Percentiles rank a stretch among this genome's conserved stretches.
Evolutionary conservation across 1,140 invertebrate species (phyloP).

Genomic region (Heliconius congener): DNA sequence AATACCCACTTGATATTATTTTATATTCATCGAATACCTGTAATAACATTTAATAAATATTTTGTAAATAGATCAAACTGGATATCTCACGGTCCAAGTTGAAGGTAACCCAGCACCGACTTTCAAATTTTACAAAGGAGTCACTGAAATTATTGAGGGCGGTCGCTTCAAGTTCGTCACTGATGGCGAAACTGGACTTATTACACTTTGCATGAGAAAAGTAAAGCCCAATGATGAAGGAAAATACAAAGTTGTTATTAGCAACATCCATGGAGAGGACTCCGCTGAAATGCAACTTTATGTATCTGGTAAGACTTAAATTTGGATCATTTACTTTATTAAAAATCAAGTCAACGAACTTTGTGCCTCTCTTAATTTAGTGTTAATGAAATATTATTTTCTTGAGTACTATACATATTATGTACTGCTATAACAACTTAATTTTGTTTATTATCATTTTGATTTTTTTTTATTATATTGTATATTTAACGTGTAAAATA

Average conservation of each 20-base stretch:
- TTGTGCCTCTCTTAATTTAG: too few species aligned
- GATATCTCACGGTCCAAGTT: constrained; percentile 92
- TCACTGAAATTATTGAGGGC: constrained; percentile 94
- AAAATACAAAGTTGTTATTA: constrained; percentile 95
- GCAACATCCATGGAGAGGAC: constrained; percentile 96
- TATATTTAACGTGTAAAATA: constrained; percentile 38
- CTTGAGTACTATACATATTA: too few species aligned
- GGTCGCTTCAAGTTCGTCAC: constrained; percentile 96
- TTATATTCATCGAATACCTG: too few species aligned
- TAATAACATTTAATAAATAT: neutral
- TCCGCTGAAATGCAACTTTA: constrained; percentile 97
- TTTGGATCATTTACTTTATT: neutral
- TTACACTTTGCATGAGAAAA: constrained; percentile 97
- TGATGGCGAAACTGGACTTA: constrained; percentile 93
- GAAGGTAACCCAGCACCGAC: constrained; percentile 96
- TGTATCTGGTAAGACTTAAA: constrained; percentile 90
- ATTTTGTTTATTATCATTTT: too few species aligned
- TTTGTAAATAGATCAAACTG: constrained; percentile 88
- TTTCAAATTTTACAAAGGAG: constrained; percentile 97
- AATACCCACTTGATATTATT: too few species aligned
- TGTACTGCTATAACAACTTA: too few species aligned
- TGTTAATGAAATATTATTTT: too few species aligned
- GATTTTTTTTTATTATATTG: neutral
- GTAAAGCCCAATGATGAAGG: constrained; percentile 98
- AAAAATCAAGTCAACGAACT: too few species aligned